Base-by-base conservation (phyloP, 2,888 invertebrate species). In the Dryocosmus kuriphilus region DNA sequence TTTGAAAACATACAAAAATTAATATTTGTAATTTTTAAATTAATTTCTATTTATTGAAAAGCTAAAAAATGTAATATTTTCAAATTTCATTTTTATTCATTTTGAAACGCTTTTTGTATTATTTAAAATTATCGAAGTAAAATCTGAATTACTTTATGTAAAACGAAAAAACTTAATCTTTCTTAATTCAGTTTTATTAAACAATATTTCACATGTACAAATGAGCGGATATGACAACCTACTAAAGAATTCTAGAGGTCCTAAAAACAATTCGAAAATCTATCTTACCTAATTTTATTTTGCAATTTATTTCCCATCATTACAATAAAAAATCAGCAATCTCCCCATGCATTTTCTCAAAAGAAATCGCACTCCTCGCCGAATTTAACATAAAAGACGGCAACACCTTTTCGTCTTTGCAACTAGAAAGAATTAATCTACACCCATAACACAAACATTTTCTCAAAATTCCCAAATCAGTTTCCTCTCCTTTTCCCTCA, bases 391-490 rank as follows among this genome's bases (percentile, higher is more conserved):
- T 77, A 63, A 86, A 86, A 7, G 46, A 6, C 4, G 92, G 90
- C 27, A 91, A 74, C 30, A 76, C 38, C 19, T 84, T 77, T 1
- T 74, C 14, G 75, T 87, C 80, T 41, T 89, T 86, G 24, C 89
- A 85, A 80, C 90, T 87, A 38, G 83, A 85, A 77, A 91, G 83
- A 73, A 92, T 91, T 35, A 90, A 83, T 83, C 86, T 84, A 80
- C 92, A 92, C 7, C 91, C 89, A 80, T 92, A 92, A 84, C 92
- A 92, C 5, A 92, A 82, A 76, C 80, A 87, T 24, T 84, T 80
- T 77, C 19, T 71, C n/a, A 85, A 82, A 51, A 89, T 38, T 87
- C 79, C 41, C 79, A 41, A 24, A 80, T 84, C 19, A 83, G 30
- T n/a, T 78, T 46, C 4, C 74, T 9, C 6, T 77, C 51, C 27